A percentile compares a stretch with the other conserved stretches of the same genome.
phyloP scores from a whole-genome alignment of 35 echinoderm and acorn worm species.

The Holothuria glaberrima region DNA sequence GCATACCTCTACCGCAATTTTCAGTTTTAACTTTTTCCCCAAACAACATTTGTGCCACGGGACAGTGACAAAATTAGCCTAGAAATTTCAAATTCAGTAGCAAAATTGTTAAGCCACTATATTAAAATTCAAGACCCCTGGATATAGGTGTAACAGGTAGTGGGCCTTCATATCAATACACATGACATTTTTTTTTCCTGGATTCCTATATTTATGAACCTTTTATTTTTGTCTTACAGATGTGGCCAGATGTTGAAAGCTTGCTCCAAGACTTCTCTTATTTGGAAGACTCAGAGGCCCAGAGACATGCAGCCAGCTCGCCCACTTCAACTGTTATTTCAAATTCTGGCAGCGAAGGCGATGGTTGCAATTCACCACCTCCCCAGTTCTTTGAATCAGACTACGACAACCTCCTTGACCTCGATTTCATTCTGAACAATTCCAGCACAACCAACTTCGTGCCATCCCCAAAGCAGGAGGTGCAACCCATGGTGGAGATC shows the following conservation, averaged over 20 bases:
- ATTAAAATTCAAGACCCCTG: too few species aligned
- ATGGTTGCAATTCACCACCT: constrained; percentile 73
- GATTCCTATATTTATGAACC: too few species aligned
- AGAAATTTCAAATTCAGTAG: too few species aligned
- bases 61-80: too few species aligned
- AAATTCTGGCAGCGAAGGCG: constrained; percentile 74
- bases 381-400: constrained; percentile 53
- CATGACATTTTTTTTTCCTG: too few species aligned
- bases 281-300: constrained; percentile 41
- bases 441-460: constrained; percentile 7
- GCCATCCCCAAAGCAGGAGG: not conserved
- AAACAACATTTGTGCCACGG: too few species aligned
- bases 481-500: constrained; percentile 59
- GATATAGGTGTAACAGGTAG: too few species aligned
- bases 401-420: constrained; percentile 86
- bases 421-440: constrained; percentile 99
- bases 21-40: too few species aligned
- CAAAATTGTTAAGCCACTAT: too few species aligned
- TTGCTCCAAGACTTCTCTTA: constrained; percentile 67
- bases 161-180: too few species aligned
- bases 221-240: constrained; percentile 23
- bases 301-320: constrained; percentile 60
- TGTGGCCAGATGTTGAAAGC: constrained; percentile 89
- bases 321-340: constrained; percentile 71
- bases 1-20: too few species aligned